These are phyloP conservation scores for Bilobella aurantiaca DNA, from an alignment of 1,140 invertebrate species.

Conservation along the genomic window DNA sequence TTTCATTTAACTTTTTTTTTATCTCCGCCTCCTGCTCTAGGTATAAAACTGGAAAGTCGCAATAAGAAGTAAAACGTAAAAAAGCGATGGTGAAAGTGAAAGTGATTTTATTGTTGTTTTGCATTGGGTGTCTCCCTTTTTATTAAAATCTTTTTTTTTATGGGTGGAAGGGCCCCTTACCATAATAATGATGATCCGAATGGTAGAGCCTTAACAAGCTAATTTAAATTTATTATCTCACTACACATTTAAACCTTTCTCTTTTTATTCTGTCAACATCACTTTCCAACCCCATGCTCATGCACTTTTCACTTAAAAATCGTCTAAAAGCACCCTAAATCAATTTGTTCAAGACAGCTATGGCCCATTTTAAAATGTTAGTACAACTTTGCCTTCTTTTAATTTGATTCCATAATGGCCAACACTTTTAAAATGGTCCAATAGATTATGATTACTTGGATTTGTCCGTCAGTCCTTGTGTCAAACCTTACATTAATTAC, in stretches of 20 bases:
- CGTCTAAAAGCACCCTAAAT: background rate
- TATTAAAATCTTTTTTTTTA: constrained; percentile 4
- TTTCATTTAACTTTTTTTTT: background rate
- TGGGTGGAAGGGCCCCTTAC: background rate
- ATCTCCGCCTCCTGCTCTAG: background rate
- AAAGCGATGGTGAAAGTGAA: background rate
- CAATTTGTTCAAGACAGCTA: background rate
- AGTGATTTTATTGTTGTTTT: constrained; percentile 1
- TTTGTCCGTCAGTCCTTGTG: background rate
- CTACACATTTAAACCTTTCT: background rate
- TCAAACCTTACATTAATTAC: background rate
- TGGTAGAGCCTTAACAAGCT: background rate
- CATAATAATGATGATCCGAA: constrained; percentile 1
- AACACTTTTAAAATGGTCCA: background rate
- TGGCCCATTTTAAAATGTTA: background rate
- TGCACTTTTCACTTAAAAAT: background rate
- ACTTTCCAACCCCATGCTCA: background rate
- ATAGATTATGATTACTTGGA: background rate
- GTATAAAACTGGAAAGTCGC: background rate
- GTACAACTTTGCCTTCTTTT: background rate
- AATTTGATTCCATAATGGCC: background rate
- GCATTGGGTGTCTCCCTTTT: background rate
- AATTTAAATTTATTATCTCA: background rate
- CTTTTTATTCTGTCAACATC: background rate
- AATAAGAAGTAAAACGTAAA: background rate